These are phyloP conservation scores for Ellobius talpinus DNA, from an alignment of 2,113 vertebrate genomes.

Conservation along the genomic window DNA sequence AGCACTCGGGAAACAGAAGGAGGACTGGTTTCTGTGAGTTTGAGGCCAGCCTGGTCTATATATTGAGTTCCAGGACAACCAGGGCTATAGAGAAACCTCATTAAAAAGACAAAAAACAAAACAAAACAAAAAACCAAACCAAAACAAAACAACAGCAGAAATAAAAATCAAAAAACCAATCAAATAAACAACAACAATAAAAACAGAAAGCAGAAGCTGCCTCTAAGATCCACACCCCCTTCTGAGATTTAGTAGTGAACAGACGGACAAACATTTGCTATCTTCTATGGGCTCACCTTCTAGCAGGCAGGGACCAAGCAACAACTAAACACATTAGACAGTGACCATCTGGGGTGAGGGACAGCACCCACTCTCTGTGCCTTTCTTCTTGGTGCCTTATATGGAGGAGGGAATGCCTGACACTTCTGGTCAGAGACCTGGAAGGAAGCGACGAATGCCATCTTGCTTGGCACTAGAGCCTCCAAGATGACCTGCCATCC, in stretches of 20 bases:
- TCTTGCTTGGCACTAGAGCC: accelerated
- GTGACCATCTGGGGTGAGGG: background rate
- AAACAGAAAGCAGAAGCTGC: background rate
- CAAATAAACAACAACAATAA: background rate
- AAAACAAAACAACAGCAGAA: background rate
- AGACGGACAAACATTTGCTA: accelerated
- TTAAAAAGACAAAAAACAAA: background rate
- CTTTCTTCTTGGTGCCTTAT: background rate
- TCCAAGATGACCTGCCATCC: accelerated
- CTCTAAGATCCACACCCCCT: background rate
- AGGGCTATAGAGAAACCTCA: background rate
- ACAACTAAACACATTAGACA: background rate
- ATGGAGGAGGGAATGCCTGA: background rate
- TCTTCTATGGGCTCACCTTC: background rate
- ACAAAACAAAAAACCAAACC: background rate
- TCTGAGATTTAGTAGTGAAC: background rate
- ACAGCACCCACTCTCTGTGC: background rate
- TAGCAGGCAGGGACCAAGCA: background rate
- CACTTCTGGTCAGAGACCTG: background rate
- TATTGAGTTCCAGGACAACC: background rate
- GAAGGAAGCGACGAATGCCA: accelerated
- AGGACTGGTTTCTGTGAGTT: background rate
- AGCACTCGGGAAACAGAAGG: background rate
- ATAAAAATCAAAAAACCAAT: background rate
- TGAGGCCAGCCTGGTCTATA: background rate